A percentile compares a stretch with the other conserved stretches of the same genome.
These are phyloP conservation scores for Odontomachus brunneus DNA, from an alignment of 1,140 invertebrate species.

Conservation along the genomic window DNA sequence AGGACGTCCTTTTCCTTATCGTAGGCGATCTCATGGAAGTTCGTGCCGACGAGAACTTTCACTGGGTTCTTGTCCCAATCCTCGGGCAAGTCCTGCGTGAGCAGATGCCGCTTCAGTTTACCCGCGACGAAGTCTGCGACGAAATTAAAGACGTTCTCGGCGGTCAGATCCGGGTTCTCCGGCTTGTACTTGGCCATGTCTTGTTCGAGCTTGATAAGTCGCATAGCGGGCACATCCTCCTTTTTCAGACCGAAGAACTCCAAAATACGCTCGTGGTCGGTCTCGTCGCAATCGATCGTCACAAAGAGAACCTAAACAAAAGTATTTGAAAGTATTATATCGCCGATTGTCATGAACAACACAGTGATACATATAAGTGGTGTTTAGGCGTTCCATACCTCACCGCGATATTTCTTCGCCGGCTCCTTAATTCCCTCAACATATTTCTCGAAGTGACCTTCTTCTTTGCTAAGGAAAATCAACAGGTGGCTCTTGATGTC, in stretches of 20 bases:
- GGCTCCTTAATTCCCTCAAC: constrained; percentile 91
- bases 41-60: constrained; percentile 96
- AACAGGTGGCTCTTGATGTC: constrained; percentile 98
- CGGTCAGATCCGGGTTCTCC: constrained; percentile 90
- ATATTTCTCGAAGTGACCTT: constrained; percentile 92
- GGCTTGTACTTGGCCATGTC: constrained; percentile 99
- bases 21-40: constrained; percentile 97
- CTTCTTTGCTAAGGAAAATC: constrained; percentile 96
- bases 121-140: constrained; percentile 95
- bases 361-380: not conserved
- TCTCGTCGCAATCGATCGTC: constrained; percentile 97
- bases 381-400: constrained; percentile 86
- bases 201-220: constrained; percentile 97
- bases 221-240: constrained; percentile 95
- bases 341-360: not conserved
- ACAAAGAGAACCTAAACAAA: constrained; percentile 93
- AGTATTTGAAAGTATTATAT: not conserved
- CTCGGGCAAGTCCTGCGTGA: constrained; percentile 97
- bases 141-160: constrained; percentile 93
- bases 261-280: constrained; percentile 98
- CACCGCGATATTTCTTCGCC: constrained; percentile 95
- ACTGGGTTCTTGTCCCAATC: constrained; percentile 99
- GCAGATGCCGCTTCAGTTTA: constrained; percentile 97
- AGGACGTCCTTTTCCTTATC: constrained; percentile 97
- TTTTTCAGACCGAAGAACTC: constrained; percentile 99